Percentiles rank a stretch among this genome's conserved stretches.
Conservation (phyloP, 1,140 invertebrate species). For the Caenorhabditis tropicalis region DNA sequence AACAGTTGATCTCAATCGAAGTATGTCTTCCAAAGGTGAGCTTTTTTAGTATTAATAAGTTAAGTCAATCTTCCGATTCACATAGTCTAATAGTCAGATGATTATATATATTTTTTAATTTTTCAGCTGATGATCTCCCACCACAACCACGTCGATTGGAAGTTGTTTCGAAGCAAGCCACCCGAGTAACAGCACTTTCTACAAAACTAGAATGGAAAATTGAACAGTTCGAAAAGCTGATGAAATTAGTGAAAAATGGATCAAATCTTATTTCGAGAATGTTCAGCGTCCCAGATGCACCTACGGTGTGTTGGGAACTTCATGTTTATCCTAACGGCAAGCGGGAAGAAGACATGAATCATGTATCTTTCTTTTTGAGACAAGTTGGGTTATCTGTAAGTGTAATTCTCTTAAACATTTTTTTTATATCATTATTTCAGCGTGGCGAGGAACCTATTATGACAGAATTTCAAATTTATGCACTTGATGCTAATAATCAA, state of each 20-base stretch:
- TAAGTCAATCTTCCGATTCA: background rate
- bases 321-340: constrained; percentile 72
- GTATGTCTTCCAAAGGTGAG: constrained; percentile 5
- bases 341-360: constrained; percentile 65
- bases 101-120: background rate
- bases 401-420: background rate
- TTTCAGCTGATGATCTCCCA: constrained; percentile 41
- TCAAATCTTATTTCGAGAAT: constrained; percentile 65
- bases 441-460: constrained; percentile 68
- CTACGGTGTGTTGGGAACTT: constrained; percentile 68
- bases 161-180: constrained; percentile 62
- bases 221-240: constrained; percentile 67
- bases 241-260: constrained; percentile 70
- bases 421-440: constrained; percentile 47
- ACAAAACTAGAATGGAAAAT: constrained; percentile 63
- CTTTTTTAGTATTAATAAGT: background rate
- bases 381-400: constrained; percentile 67
- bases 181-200: constrained; percentile 60
- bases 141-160: constrained; percentile 49
- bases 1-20: background rate
- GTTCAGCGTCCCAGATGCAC: constrained; percentile 59
- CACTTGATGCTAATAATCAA: constrained; percentile 57
- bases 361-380: constrained; percentile 69
- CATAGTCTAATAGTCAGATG: too few species aligned
- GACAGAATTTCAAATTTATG: constrained; percentile 71